Evolutionary conservation across 2,113 vertebrate genomes (phyloP).

Genomic region (Fregetta grallaria): DNA sequence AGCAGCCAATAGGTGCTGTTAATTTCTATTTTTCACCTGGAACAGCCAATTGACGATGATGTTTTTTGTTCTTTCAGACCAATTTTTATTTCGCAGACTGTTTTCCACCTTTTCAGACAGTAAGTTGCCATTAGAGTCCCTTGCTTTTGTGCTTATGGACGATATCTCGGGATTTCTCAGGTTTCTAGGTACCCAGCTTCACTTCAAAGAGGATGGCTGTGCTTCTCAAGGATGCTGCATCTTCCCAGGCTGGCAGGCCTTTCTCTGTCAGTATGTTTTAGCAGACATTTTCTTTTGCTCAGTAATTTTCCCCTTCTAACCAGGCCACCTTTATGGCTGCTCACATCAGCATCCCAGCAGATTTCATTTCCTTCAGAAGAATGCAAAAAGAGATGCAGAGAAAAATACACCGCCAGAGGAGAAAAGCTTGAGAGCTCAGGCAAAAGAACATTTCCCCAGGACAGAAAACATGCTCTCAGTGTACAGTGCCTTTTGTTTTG

Average conservation of each 20-base stretch:
- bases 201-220: neutral
- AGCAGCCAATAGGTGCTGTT: neutral
- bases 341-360: neutral
- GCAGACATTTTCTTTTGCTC: neutral
- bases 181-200: neutral
- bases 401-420: neutral
- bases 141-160: neutral
- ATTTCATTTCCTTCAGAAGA: neutral
- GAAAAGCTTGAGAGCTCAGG: neutral
- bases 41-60: rapidly evolving
- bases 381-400: neutral
- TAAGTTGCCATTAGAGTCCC: neutral
- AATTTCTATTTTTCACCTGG: neutral
- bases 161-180: neutral
- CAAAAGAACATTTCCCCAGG: neutral
- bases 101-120: neutral
- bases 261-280: neutral
- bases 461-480: neutral
- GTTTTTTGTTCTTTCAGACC: neutral
- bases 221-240: neutral
- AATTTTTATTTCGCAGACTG: neutral
- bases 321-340: neutral
- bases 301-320: neutral
- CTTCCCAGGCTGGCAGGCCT: neutral
- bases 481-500: neutral